Evolutionary conservation across 2,113 vertebrate species (phyloP).

Genomic region (Forbesichthys papilliferus): DNA sequence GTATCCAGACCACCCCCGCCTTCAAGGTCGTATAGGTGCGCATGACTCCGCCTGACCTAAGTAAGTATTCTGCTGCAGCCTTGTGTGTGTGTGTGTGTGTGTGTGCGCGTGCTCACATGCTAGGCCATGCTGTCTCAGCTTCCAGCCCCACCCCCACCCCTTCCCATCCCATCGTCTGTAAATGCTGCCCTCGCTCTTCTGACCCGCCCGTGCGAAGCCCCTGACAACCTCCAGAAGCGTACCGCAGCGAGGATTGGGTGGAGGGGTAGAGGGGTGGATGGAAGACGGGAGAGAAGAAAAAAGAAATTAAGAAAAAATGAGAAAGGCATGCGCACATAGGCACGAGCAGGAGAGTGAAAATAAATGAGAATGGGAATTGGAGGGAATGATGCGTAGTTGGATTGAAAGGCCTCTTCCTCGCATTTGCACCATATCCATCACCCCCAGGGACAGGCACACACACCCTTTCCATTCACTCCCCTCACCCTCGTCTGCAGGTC

Average conservation of each 20-base stretch:
- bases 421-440: conserved; percentile 66
- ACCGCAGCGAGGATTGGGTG: background rate
- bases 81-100: background rate
- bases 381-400: conserved; percentile 31
- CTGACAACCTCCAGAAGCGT: conserved; percentile 52
- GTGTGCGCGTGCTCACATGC: conserved; percentile 18
- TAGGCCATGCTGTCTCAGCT: conserved; percentile 72
- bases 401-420: conserved; percentile 64
- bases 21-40: conserved; percentile 52
- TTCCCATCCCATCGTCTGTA: conserved; percentile 21
- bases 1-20: conserved; percentile 25
- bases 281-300: conserved; percentile 8
- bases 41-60: conserved; percentile 38
- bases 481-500: conserved; percentile 64
- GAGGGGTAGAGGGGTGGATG: conserved; percentile 10
- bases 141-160: conserved; percentile 59
- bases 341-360: conserved; percentile 45
- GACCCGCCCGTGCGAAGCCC: conserved; percentile 62
- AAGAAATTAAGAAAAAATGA: conserved; percentile 34
- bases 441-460: conserved; percentile 49
- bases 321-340: conserved; percentile 8
- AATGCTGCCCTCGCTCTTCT: background rate
- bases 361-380: conserved; percentile 44
- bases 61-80: conserved; percentile 43
- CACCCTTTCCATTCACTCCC: conserved; percentile 60